These are phyloP conservation scores for Callyntrura guangdongensis DNA, from an alignment of 2,888 invertebrate genomes.

Conservation along the genomic window DNA sequence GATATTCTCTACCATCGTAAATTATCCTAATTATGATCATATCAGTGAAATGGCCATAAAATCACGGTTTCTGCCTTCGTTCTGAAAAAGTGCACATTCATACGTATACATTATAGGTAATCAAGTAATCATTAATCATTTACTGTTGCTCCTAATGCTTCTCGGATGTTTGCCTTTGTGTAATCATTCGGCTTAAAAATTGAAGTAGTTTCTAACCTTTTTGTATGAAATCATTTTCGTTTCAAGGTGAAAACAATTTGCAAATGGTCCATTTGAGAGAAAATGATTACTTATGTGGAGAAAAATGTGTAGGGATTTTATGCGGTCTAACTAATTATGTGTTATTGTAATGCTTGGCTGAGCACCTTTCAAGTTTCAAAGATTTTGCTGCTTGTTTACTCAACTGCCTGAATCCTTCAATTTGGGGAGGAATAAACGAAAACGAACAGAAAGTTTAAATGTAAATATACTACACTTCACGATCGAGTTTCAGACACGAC, in stretches of 20 bases:
- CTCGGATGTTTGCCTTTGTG: not conserved
- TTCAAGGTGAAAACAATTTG: too few species aligned
- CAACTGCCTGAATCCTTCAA: conserved; percentile 35
- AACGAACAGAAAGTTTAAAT: not conserved
- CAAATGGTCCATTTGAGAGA: too few species aligned
- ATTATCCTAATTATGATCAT: not conserved
- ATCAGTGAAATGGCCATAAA: conserved; percentile 13
- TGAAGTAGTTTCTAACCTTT: not conserved
- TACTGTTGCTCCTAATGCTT: conserved; percentile 2
- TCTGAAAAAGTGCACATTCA: not conserved
- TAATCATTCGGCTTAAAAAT: not conserved
- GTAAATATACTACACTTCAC: not conserved
- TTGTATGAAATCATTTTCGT: not conserved
- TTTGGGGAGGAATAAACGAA: not conserved
- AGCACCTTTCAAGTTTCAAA: too few species aligned
- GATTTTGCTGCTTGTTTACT: not conserved
- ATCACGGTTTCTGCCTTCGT: not conserved
- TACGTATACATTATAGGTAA: too few species aligned
- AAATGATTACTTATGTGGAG: too few species aligned
- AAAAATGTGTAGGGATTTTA: too few species aligned
- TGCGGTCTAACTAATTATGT: too few species aligned
- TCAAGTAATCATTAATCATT: not conserved
- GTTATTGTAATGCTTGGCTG: too few species aligned
- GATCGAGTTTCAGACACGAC: not conserved
- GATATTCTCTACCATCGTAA: conserved; percentile 18